Percentiles rank a stretch among this genome's conserved stretches.
phyloP scores from a whole-genome alignment of 1,140 invertebrate species.

The Caenorhabditis elegans region WBcel235 BX284605.5:9235001-9235500 shows the following conservation, averaged over 20 bases:
- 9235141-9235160: background rate
- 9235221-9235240: background rate
- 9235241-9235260: constrained; percentile 24
- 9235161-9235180: background rate
- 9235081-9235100: constrained; percentile 34
- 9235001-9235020: constrained; percentile 33
- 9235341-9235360: background rate
- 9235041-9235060: constrained; percentile 17
- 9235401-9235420: constrained; percentile 43
- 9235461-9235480: background rate
- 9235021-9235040: constrained; percentile 36
- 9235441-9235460: background rate
- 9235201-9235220: background rate
- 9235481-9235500: background rate
- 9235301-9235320: constrained; percentile 26
- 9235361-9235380: constrained; percentile 30
- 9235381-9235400: constrained; percentile 40
- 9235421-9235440: constrained; percentile 26
- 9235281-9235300: constrained; percentile 24
- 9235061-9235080: constrained; percentile 3
- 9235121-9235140: constrained; percentile 29
- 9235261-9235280: constrained; percentile 9
- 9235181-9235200: background rate
- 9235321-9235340: background rate
- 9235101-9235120: constrained; percentile 23